Conservation (phyloP, 2,113 vertebrate species). For the Xiphorhynchus elegans region DNA sequence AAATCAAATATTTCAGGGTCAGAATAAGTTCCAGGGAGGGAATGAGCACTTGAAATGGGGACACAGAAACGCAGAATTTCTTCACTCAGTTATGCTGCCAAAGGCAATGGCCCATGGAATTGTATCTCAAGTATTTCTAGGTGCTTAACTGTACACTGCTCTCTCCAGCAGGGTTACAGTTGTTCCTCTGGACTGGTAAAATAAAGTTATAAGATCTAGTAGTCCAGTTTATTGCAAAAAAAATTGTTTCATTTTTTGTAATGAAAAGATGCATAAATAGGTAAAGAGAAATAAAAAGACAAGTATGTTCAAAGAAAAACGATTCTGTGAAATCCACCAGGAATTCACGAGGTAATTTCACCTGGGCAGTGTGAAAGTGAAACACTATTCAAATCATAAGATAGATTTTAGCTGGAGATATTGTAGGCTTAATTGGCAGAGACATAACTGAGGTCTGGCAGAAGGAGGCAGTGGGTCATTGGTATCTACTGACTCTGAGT, state of each 20-base stretch:
- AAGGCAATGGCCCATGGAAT: background rate
- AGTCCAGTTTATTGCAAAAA: background rate
- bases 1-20: background rate
- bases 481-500: background rate
- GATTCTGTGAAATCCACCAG: background rate
- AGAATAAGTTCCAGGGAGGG: background rate
- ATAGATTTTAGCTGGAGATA: background rate
- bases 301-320: background rate
- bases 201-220: background rate
- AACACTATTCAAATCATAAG: background rate
- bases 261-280: rapidly evolving
- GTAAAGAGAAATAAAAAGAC: background rate
- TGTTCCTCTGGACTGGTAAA: background rate
- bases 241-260: background rate
- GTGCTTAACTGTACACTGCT: background rate
- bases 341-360: background rate
- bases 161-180: background rate
- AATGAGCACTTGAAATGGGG: background rate
- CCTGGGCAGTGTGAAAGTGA: background rate
- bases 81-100: background rate
- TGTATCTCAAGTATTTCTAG: background rate
- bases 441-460: background rate
- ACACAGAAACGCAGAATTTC: background rate
- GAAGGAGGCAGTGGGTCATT: background rate
- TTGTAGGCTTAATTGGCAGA: background rate